These are phyloP conservation scores for Porites lobata DNA, from an alignment of 92 coral and sea anemone species.

Conservation along the genomic window DNA sequence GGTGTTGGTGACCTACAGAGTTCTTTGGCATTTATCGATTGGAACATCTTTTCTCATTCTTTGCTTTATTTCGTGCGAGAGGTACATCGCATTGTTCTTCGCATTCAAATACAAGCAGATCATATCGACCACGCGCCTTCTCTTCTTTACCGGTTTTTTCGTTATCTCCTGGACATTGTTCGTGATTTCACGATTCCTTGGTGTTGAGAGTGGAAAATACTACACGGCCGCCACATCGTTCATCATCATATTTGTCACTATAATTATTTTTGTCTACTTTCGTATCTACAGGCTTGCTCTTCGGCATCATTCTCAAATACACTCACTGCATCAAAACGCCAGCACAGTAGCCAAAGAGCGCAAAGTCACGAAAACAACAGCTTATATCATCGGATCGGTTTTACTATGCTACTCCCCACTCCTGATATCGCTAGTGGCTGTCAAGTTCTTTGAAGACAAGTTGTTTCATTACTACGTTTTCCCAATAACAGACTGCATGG, in stretches of 20 bases:
- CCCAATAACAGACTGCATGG: conserved; percentile 37
- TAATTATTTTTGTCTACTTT: conserved; percentile 16
- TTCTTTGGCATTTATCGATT: conserved; percentile 34
- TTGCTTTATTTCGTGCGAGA: conserved; percentile 15
- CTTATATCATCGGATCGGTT: conserved; percentile 36
- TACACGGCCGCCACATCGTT: conserved; percentile 27
- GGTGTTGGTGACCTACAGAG: conserved; percentile 33
- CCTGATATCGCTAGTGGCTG: conserved; percentile 2
- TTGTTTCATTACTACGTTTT: conserved; percentile 34
- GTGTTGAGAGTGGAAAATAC: conserved; percentile 2
- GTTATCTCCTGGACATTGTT: conserved; percentile 14
- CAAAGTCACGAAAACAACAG: conserved; percentile 35
- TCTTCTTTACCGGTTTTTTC: conserved; percentile 11
- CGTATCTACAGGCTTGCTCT: conserved; percentile 32
- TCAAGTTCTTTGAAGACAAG: conserved; percentile 18
- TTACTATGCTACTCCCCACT: conserved; percentile 22
- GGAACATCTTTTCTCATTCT: conserved; percentile 31
- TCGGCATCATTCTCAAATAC: conserved; percentile 32
- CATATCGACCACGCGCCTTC: neutral
- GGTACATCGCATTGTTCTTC: conserved; percentile 37
- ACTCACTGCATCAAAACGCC: neutral
- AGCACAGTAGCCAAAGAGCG: neutral
- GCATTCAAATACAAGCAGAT: conserved; percentile 25
- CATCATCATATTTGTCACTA: conserved; percentile 10
- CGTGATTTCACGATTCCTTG: conserved; percentile 35